These are phyloP conservation scores for Baronia brevicornis DNA, from an alignment of 2,888 invertebrate genomes.

Conservation along the genomic window DNA sequence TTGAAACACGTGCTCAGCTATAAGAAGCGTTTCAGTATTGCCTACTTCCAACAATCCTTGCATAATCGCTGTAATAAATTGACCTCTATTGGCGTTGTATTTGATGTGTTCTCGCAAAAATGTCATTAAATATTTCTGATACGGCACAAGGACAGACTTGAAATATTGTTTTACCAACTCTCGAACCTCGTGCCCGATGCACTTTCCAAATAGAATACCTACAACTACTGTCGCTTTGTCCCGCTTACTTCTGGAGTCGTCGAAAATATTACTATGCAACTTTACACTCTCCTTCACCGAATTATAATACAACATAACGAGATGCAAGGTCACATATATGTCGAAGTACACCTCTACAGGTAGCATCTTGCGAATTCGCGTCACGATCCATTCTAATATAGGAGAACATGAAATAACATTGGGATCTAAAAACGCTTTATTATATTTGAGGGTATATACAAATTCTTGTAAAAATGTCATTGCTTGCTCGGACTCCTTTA, in stretches of 20 bases:
- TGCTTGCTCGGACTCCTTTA: conserved; percentile 11
- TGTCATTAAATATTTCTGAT: conserved; percentile 21
- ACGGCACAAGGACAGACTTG: conserved; percentile 34
- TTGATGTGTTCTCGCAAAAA: conserved; percentile 25
- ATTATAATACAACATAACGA: conserved; percentile 43
- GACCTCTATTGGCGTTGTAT: conserved; percentile 9
- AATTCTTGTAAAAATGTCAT: conserved; percentile 24
- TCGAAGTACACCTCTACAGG: conserved; percentile 35
- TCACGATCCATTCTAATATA: conserved; percentile 32
- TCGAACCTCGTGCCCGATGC: conserved; percentile 32
- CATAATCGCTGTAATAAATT: conserved; percentile 17
- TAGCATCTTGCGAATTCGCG: conserved; percentile 31
- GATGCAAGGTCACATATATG: conserved; percentile 32
- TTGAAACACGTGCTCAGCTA: no score
- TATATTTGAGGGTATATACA: conserved; percentile 31
- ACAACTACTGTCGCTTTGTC: conserved; percentile 33
- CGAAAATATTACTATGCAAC: conserved; percentile 31
- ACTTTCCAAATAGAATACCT: conserved; percentile 36
- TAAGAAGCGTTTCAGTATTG: conserved; percentile 17
- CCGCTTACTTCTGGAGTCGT: conserved; percentile 21
- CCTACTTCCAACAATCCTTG: conserved; percentile 21
- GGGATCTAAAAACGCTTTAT: conserved; percentile 31
- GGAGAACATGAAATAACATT: conserved; percentile 34
- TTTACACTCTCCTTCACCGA: conserved; percentile 33
- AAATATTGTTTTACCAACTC: conserved; percentile 34